Evolutionary conservation across 2,113 vertebrate species (phyloP), one percentile per base, ranked within the genome.

Genomic region (Thunnus maccoyii): DNA sequence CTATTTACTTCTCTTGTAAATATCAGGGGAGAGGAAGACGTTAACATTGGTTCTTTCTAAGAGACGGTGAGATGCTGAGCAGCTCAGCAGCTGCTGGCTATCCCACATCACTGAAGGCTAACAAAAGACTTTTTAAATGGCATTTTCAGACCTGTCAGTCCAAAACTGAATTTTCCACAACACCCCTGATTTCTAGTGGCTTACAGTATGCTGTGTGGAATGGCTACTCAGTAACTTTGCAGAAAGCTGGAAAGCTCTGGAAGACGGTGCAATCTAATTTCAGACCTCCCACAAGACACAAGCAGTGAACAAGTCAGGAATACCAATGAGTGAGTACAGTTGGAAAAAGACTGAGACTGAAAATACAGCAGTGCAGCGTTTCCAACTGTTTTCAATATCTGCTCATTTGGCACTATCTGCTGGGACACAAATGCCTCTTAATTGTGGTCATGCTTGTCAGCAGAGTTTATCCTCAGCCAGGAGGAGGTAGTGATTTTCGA

Each of bases 281-380:
- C 67, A 72, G 70, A 44, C 63, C 62, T 72, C 72, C 63, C 41
- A 68, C 72, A 46, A 65, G 68, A 71, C 80, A 77, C 16, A 50
- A 47, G 51, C 25, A 54, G 67, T 13, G 41, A 76, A 54, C 51
- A 68, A 46, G 20, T 78, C 65, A 83, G 64, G 76, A 77, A 83
- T 83, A 86, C 83, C 58, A 71, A 77, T 62, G 76, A 80, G 36
- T 4, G 47, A 25, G 30, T 52, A 70, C 61, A 76, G 51, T 66
- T 66, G 11, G 17, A 76, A 46, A 76, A 77, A 46, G 17, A 41
- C 52, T 25, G 13, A 44, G 25, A 48, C 10, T 68, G 41, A 32
- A 66, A 25, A 55, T 16, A 66, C 30, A 50, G 36, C 32, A 55
- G 36, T n/a, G 22, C 67, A 69, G 48, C 3, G 1, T 41, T 25